Evolutionary conservation across 2,888 invertebrate species (phyloP), one percentile per base, ranked within the genome.

Genomic region (Trimorus sp.): DNA sequence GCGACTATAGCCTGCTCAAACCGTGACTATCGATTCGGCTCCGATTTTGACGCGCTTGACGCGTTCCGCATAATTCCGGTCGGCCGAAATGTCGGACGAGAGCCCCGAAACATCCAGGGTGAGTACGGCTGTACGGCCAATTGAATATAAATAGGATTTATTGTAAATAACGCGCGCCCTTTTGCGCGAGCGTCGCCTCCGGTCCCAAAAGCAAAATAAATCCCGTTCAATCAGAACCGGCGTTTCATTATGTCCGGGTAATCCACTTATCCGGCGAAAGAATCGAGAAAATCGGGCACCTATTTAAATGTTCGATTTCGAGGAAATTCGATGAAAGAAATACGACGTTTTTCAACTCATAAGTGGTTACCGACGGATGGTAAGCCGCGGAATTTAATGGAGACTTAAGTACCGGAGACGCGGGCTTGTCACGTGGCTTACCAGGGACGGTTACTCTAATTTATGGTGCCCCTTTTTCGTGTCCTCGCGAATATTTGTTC

Each of bases 401-500:
- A 45, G 45, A 51, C n/a, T 51, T 51, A 14, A 51, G 51, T 14
- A 26, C 26, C 26, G 26, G 4, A 26, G 26, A 26, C 26, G 26
- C 26, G 26, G 26, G 26, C 26, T n/a, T 26, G 51, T 51, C 14
- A 14, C 51, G 15, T 56, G 63, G 48, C 63, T 60, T 26, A 12
- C 15, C 49, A 12, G 40, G 14, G 14, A 42, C 26, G 58, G 42
- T 75, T 68, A 68, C 68, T 59, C 14, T 53, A 74, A 66, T 74
- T 66, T 66, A 63, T 74, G 56, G 15, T 14, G 63, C 15, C 40
- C 14, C 53, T 53, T 53, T 70, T 69, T 74, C 58, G 53, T 65
- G 53, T 75, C 56, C 16, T 53, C 69, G 26, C 14, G 58, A 79
- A 79, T 79, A 79, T 80, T 80, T 79, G 75, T 74, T 70, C 63